Base-by-base conservation (phyloP, 2,888 invertebrate genomes). In the Lissonota sp. region DNA sequence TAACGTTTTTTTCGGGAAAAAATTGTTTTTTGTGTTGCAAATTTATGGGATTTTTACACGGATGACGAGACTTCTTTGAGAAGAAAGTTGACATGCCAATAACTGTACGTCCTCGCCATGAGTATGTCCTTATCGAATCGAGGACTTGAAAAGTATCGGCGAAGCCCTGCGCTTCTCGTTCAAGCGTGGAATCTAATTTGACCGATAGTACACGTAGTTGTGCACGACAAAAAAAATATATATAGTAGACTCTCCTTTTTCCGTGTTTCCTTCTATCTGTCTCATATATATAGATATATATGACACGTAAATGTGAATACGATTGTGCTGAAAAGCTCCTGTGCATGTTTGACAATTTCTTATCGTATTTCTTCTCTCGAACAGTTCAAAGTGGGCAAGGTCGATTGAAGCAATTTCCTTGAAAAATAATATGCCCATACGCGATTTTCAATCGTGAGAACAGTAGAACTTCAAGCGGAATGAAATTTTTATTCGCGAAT, bases 121-220 rank as follows among this genome's bases (percentile, higher is more conserved):
- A 26, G 26, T 26, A 3, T 26, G 26, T 26, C 26, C 26, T 26
- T 26, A 26, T 26, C 26, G 26, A 26, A 26, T 26, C 26, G 26
- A 26, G 26, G 72, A 63, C 69, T 73, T 53, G 51, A 51, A 40
- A 69, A 72, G 63, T 69, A 80, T 72, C 69, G 70, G 12, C 37
- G 66, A 39, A 42, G 40, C 16, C 60, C 64, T 64, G 39, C 5
- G 58, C 55, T 70, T 57, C 6, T 69, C 81, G 71, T 62, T 70
- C 81, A 70, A 81, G 77, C 77, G 67, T 55, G 70, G 77, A 81
- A 81, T 81, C 77, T 67, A 81, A 78, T 81, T 81, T 78, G 64
- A 40, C 73, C 53, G 74, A 37, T 66, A 53, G 53, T 73, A 49
- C 66, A 49, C 66, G 49, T 58, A 51, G 37, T 46, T 64, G 57